Percentiles rank a stretch among this genome's conserved stretches.
phyloP scores from a whole-genome alignment of 2,113 vertebrate genomes.

The Channa maculata region DNA sequence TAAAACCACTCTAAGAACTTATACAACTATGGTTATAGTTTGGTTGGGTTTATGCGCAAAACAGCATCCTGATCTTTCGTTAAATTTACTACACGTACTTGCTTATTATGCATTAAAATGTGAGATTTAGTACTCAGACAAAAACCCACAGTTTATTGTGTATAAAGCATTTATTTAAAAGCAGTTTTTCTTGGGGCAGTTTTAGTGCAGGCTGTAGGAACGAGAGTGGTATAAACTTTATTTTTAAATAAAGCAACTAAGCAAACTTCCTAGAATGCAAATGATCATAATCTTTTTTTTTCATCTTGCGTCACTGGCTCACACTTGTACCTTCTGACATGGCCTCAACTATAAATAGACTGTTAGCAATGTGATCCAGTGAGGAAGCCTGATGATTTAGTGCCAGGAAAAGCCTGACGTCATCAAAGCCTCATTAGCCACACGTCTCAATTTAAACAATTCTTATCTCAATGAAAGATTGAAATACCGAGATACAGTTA shows the following conservation, averaged over 20 bases:
- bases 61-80: too few species aligned
- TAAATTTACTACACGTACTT: too few species aligned
- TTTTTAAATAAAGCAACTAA: neutral
- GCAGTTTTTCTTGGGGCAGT: neutral
- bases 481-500: neutral
- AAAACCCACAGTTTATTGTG: too few species aligned
- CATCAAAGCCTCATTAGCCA: constrained; percentile 20
- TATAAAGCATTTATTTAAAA: neutral
- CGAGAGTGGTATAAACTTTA: neutral
- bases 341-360: constrained; percentile 63
- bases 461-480: constrained; percentile 12
- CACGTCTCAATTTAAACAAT: neutral
- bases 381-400: constrained; percentile 21
- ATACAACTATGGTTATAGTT: too few species aligned
- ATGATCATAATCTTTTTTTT: constrained; percentile 20
- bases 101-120: too few species aligned
- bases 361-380: constrained; percentile 51
- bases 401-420: constrained; percentile 27
- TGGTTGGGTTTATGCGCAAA: too few species aligned
- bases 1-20: too few species aligned
- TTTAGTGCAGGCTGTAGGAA: neutral
- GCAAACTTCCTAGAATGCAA: neutral
- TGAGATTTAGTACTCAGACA: too few species aligned
- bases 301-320: constrained; percentile 29
- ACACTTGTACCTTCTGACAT: constrained; percentile 35